phyloP scores from a whole-genome alignment of 2,888 invertebrate species.

The Xanthia icteritia region DNA sequence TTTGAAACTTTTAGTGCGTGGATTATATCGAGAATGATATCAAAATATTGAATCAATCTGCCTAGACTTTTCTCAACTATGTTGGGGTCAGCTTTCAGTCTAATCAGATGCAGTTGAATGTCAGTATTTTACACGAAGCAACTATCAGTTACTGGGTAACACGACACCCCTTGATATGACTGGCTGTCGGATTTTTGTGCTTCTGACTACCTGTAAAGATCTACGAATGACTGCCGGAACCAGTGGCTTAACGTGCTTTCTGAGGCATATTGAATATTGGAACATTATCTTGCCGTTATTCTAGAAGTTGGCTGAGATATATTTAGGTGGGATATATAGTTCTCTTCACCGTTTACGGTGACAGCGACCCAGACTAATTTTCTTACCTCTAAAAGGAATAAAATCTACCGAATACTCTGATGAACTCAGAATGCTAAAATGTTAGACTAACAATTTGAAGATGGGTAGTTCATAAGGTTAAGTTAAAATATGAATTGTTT shows the following conservation, averaged over 20 bases:
- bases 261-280: neutral
- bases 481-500: conserved; percentile 7
- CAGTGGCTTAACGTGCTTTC: no score
- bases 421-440: neutral
- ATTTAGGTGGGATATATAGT: neutral
- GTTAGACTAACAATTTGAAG: neutral
- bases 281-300: neutral
- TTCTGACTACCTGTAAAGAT: no score
- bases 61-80: no score
- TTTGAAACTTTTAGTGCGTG: conserved; percentile 5
- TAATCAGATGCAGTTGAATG: no score
- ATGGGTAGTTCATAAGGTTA: neutral
- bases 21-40: neutral
- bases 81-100: no score
- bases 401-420: neutral
- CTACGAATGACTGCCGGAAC: no score
- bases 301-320: neutral
- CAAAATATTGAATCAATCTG: neutral
- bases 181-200: no score
- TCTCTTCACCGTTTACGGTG: neutral
- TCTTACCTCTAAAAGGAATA: neutral
- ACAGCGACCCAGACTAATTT: neutral
- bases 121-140: no score
- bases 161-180: no score
- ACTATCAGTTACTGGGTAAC: no score